phyloP scores from a whole-genome alignment of 2,797 vertebrate species.

The Pseudotriccus pelzelni region DNA sequence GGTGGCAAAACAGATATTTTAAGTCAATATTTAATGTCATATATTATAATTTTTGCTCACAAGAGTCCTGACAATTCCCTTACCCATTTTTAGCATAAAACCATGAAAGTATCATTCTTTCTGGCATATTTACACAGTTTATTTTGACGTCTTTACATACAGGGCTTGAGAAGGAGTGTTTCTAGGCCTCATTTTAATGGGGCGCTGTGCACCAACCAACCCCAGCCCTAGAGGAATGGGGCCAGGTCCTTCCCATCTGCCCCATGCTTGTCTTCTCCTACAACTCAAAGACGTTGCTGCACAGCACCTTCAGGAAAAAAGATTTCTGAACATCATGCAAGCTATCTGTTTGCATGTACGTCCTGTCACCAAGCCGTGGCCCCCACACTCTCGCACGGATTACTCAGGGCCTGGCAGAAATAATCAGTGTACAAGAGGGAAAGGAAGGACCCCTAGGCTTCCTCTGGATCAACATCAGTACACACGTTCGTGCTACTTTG shows the following conservation, averaged over 20 bases:
- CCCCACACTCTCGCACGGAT: neutral
- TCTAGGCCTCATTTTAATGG: neutral
- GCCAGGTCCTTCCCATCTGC: neutral
- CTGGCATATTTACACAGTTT: slow-evolving; percentile 6
- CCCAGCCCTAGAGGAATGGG: neutral
- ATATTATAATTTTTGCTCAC: neutral
- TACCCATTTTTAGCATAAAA: slow-evolving; percentile 22
- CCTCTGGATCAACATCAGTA: slow-evolving; percentile 35
- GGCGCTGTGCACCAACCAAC: neutral
- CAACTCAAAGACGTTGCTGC: slow-evolving; percentile 23
- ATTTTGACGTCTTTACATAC: neutral
- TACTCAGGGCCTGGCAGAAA: slow-evolving; percentile 48
- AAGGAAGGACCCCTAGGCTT: slow-evolving; percentile 34
- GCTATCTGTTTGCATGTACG: slow-evolving; percentile 28
- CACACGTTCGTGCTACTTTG: neutral
- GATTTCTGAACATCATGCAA: slow-evolving; percentile 19
- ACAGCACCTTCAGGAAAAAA: slow-evolving; percentile 25
- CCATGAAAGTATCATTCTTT: slow-evolving; percentile 4
- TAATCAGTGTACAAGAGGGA: slow-evolving; percentile 12
- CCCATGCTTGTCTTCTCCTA: slow-evolving; percentile 8
- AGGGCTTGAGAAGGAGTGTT: neutral
- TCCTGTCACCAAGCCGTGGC: slow-evolving; percentile 34
- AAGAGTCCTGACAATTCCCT: slow-evolving; percentile 20
- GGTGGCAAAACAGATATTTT: slow-evolving; percentile 49
- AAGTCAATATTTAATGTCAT: slow-evolving; percentile 41